Evolutionary conservation across 2,113 vertebrate genomes (phyloP).

Genomic region (Trochalopteron elliotii): DNA sequence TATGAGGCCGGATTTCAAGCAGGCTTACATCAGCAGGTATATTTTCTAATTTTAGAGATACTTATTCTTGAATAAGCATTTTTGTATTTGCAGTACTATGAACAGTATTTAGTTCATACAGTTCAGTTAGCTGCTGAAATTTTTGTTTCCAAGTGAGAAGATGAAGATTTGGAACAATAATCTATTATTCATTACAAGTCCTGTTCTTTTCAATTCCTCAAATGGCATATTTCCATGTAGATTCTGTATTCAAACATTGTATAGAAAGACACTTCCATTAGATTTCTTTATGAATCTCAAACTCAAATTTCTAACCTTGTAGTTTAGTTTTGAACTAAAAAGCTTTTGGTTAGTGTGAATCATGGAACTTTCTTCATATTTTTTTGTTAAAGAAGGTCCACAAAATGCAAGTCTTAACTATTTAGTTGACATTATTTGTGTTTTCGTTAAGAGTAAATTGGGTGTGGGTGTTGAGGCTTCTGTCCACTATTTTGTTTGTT

Average conservation of each 20-base stretch:
- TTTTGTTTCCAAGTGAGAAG: not conserved
- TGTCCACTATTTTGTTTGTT: not conserved
- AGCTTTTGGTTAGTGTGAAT: not conserved
- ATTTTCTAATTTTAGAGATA: not conserved
- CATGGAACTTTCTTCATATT: not conserved
- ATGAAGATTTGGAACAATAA: not conserved
- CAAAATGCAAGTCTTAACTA: not conserved
- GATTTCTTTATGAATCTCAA: not conserved
- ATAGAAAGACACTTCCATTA: not conserved
- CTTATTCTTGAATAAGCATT: not conserved
- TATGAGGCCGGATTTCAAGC: constrained; percentile 98
- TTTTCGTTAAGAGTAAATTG: not conserved
- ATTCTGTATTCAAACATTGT: not conserved
- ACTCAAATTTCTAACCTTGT: not conserved
- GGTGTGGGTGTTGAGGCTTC: not conserved
- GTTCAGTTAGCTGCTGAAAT: not conserved
- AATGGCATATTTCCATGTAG: not conserved
- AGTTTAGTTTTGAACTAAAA: not conserved
- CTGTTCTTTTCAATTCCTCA: not conserved
- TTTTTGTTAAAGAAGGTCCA: not conserved
- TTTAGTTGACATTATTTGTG: not conserved
- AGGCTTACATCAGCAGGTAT: constrained; percentile 98
- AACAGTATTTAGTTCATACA: not conserved
- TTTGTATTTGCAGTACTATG: not conserved
- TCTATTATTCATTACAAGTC: not conserved